Base-by-base conservation (phyloP, 2,888 invertebrate species). In the Andrena marginata region DNA sequence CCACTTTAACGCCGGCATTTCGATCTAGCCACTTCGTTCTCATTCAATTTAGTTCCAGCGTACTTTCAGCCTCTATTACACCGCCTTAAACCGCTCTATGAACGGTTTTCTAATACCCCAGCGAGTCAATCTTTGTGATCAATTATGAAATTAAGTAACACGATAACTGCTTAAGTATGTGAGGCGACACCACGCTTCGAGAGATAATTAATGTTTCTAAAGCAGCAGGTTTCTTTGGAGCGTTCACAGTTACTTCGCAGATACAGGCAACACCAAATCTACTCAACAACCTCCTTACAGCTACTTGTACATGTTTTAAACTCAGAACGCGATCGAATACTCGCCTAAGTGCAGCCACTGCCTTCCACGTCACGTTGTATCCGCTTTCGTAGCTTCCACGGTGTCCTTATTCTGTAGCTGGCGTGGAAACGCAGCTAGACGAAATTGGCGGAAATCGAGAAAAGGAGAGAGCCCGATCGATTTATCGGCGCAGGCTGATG, bases 381-480 rank as follows among this genome's bases (percentile, higher is more conserved):
- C 48, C 29, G 33, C 60, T 23, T 13, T 35, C 48, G 59, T 35
- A 51, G 69, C 35, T 69, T 49, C 10, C 13, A 51, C 63, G 29
- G 4, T 16, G 56, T 35, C 75, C 69, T 75, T 60, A 70, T 68
- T 68, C 31, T 74, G 54, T n/a, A 33, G 42, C 42, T 42, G 35
- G 16, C 13, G 10, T 29, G 33, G 35, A 67, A 65, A 80, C 70
- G 76, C 75, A 65, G 42, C 35, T 42, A 59, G 26, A 33, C 51
- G 60, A 80, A 76, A 80, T 75, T 76, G 80, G 70, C 70, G 67
- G 73, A 84, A 84, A 80, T 70, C 54, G 73, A 74, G 73, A 63
- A 84, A 84, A 84, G 74, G 64, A 74, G 73, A 70, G 77, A 62
- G 71, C 74, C 23, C 74, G 79, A 86, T 85, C 80, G 86, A 86